Evolutionary conservation across 1,140 invertebrate species (phyloP).

Genomic region (Trichomalopsis sarcophagae): DNA sequence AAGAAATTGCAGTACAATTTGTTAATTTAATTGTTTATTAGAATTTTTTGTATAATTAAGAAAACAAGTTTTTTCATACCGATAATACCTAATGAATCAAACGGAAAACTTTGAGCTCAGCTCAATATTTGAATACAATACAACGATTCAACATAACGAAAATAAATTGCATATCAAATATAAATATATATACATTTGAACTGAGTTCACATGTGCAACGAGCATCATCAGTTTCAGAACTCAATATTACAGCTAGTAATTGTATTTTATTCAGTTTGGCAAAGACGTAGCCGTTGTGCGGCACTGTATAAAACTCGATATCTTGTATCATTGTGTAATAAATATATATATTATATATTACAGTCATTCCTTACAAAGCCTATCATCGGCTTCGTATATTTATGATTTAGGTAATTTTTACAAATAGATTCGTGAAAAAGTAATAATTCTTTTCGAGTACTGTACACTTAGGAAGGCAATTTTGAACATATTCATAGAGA

Average conservation of each 20-base stretch:
- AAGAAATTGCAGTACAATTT: neutral
- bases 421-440: constrained; percentile 40
- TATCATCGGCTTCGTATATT: constrained; percentile 30
- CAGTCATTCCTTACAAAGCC: constrained; percentile 26
- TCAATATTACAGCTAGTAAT: constrained; percentile 51
- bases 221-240: constrained; percentile 49
- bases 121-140: constrained; percentile 27
- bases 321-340: constrained; percentile 25
- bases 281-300: constrained; percentile 55
- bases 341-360: constrained; percentile 33
- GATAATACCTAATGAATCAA: constrained; percentile 31
- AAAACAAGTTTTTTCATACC: constrained; percentile 28
- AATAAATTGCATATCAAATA: constrained; percentile 50
- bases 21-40: constrained; percentile 29
- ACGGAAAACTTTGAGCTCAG: constrained; percentile 43
- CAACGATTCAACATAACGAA: constrained; percentile 15
- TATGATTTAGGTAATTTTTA: constrained; percentile 21
- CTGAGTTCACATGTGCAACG: constrained; percentile 50
- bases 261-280: constrained; percentile 49
- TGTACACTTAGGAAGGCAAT: constrained; percentile 32
- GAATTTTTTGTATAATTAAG: constrained; percentile 15
- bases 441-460: constrained; percentile 39
- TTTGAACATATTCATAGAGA: constrained; percentile 24
- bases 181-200: constrained; percentile 55
- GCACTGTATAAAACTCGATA: constrained; percentile 48